A percentile compares a stretch with the other conserved stretches of the same genome.
Evolutionary conservation across 2,797 vertebrate species (phyloP).

Genomic region (Leptatherina wallacei): DNA sequence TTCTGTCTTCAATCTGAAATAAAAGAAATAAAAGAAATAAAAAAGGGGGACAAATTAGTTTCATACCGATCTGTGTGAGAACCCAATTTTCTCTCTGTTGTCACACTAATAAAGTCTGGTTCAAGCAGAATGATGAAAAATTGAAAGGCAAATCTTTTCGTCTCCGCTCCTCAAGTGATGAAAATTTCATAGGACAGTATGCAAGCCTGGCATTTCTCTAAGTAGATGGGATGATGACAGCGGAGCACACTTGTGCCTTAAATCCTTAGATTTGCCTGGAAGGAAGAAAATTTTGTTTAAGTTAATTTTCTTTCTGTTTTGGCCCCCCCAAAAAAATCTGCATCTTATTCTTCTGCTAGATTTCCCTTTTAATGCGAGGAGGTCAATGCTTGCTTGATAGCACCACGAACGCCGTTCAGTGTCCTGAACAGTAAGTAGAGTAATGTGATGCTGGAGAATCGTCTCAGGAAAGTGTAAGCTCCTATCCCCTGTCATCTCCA

Average conservation of each 20-base stretch:
- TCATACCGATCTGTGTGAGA: conserved; percentile 46
- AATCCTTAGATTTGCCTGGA: conserved; percentile 54
- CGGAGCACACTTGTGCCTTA: conserved; percentile 34
- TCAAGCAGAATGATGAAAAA: conserved; percentile 80
- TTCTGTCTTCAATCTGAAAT: conserved; percentile 14
- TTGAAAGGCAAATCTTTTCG: conserved; percentile 73
- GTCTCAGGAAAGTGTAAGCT: conserved; percentile 56
- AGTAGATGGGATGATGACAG: conserved; percentile 44
- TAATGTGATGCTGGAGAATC: conserved; percentile 58
- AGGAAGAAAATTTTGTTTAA: conserved; percentile 55
- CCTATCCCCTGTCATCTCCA: conserved; percentile 53
- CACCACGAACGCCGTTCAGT: conserved; percentile 37
- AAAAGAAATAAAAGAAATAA: conserved; percentile 34
- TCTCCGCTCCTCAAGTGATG: conserved; percentile 73
- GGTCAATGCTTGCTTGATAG: conserved; percentile 27
- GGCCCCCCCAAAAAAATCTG: background rate
- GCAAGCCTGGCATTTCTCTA: conserved; percentile 69
- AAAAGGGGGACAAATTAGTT: conserved; percentile 58
- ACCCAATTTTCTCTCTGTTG: conserved; percentile 54
- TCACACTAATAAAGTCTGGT: conserved; percentile 68
- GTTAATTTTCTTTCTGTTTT: conserved; percentile 10
- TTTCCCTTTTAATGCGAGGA: background rate
- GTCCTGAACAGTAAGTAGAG: conserved; percentile 66
- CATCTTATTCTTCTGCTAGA: background rate
- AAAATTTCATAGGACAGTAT: conserved; percentile 80